Base-by-base conservation (phyloP, 2,113 vertebrate species). In the Cochlearius cochlearius region DNA sequence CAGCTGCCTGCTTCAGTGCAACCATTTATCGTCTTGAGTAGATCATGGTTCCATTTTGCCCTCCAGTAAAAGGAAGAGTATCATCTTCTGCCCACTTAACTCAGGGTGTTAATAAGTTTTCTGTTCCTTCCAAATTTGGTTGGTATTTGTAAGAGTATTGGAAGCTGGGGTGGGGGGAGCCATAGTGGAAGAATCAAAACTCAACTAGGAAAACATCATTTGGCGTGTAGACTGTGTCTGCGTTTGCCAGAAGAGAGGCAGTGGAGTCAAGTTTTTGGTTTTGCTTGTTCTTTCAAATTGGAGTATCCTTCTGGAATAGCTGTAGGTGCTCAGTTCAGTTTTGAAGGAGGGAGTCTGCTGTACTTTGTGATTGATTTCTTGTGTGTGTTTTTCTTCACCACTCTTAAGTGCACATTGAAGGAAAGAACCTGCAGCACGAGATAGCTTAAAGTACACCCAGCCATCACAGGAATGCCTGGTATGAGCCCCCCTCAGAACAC, bases 171-270 rank as follows among this genome's bases (percentile, higher is more conserved):
- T 19, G 9, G 3, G 4, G 22, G 3, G 3, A 34, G 22, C 5
- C 6, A 15, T 2, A 47, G 19, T 7, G 6, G 49, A 88, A 59
- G 39, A 90, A 60, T 52, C 5, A 19, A 78, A 78, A 67, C 19
- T 68, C 36, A 41, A 5, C 9, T 29, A 55, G 45, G 63, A 68
- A 45, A 73, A 56, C 3, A 16, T 10, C 22, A 29, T 30, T 72
- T 79, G 75, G 15, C 29, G n/a, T 0, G 1, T 11, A n/a, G 25
- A 6, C 5, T 27, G 39, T 43, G 23, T 23, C 43, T 41, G 12
- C n/a, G 11, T 69, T 45, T 86, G 32, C 38, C 27, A 29, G 27
- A 73, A 68, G 47, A 79, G 8, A 66, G 14, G 14, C 20, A 78
- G 0, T 15, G 39, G 22, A 21, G 13, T 52, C 6, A 56, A 8